Evolutionary conservation across 2,113 vertebrate species (phyloP), one percentile per base, ranked within the genome.

Genomic region (Opisthocomus hoazin): DNA sequence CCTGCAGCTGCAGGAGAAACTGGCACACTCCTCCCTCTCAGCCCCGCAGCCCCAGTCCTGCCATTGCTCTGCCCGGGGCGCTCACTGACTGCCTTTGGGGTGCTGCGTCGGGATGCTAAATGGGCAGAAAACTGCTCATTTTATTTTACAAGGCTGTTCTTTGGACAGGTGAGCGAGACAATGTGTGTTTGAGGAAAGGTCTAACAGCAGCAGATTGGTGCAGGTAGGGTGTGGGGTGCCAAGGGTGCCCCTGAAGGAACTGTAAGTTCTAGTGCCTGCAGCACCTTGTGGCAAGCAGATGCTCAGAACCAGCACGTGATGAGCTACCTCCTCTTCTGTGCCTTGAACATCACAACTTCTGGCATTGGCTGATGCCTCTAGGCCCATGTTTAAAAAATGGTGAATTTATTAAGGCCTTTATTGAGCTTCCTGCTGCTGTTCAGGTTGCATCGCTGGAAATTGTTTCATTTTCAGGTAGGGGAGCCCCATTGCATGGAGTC

Each of bases 281-380:
- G 76, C 45, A 37, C 39, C 43, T 32, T 32, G 50, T 9, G 13
- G 41, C 43, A 58, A 41, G 32, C 61, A 51, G 50, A 30, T 0
- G 1, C 48, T 61, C 20, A 18, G 79, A 50, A 70, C 19, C 16
- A 43, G 64, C 15, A 27, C 0, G 0, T 4, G n/a, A 34, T 21
- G 64, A 60, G 20, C 46, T 15, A 5, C 51, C 37, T 46, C 70
- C 65, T 78, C 64, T 46, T 65, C 10, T 43, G 45, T 12, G 41
- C 71, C 51, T 48, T 1, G 0, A 54, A 20, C 63, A 30, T 39
- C 7, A 0, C 37, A 36, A 11, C 74, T 46, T 17, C n/a, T 60
- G 30, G 6, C 46, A 13, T 10, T 2, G 1, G 32, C 57, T 76
- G 69, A 8, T 39, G 53, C 18, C 81, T 56, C 51, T 19, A 24